These are phyloP conservation scores for Ctenosaura bakeri DNA, from an alignment of 2,797 vertebrate species.

Conservation along the genomic window DNA sequence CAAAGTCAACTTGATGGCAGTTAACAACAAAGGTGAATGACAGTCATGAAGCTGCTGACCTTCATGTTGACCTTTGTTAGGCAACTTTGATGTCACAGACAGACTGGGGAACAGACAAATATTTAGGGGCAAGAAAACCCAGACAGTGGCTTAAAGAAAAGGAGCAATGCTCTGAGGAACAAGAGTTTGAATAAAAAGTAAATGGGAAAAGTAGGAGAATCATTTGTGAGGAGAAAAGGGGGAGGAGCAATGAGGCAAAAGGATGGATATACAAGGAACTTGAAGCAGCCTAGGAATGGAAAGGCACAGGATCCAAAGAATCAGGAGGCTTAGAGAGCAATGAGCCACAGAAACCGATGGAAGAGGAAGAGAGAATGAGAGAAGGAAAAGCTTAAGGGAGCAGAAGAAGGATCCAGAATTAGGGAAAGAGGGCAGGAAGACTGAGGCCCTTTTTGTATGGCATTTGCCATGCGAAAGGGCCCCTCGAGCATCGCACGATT, in stretches of 20 bases:
- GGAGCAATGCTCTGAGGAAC: not conserved
- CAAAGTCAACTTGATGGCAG: too few relatives aligned
- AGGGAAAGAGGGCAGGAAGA: not conserved
- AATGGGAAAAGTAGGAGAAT: not conserved
- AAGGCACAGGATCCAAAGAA: not conserved
- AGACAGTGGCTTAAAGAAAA: not conserved
- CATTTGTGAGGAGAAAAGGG: not conserved
- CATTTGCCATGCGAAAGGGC: too few relatives aligned
- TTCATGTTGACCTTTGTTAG: not conserved
- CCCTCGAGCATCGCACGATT: too few relatives aligned
- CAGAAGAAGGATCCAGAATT: not conserved
- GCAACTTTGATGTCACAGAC: not conserved
- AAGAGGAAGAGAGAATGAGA: not conserved
- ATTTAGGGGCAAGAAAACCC: not conserved
- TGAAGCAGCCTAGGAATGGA: not conserved
- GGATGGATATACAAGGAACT: not conserved
- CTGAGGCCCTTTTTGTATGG: too few relatives aligned
- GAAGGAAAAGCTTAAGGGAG: not conserved
- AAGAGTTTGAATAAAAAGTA: not conserved
- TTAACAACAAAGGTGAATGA: not conserved
- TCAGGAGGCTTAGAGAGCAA: not conserved
- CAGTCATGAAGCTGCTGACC: not conserved
- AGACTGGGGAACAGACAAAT: not conserved
- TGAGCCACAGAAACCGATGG: not conserved
- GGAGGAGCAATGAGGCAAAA: not conserved